These are phyloP conservation scores for Pelagia noctiluca DNA, from an alignment of 30 jellyfish, hydroid and myxozoan genomes.

Conservation along the genomic window DNA sequence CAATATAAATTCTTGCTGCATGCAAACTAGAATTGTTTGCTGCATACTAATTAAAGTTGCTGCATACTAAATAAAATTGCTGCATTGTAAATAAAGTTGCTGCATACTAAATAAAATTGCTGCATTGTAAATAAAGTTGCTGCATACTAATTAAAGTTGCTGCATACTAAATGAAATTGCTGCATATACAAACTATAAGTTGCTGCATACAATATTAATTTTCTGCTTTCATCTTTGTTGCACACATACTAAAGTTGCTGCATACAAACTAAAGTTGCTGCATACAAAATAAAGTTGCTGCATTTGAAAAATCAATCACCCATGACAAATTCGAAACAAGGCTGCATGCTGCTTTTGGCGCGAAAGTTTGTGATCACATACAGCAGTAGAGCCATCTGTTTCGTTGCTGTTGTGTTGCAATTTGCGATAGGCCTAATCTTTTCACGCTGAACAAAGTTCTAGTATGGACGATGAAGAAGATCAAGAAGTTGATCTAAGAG, in stretches of 20 bases:
- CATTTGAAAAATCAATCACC: neutral
- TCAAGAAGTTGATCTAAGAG: neutral
- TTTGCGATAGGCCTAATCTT: neutral
- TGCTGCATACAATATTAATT: neutral
- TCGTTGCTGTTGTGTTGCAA: neutral
- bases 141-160: neutral
- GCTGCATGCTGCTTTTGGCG: conserved; percentile 2
- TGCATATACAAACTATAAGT: neutral
- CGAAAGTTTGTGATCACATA: neutral
- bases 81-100: neutral
- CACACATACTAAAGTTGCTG: neutral
- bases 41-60: neutral
- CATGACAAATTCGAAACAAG: neutral
- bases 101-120: neutral
- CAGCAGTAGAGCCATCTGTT: conserved; percentile 4
- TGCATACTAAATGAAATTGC: neutral
- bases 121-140: neutral
- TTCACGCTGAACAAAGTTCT: neutral
- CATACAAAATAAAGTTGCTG: neutral
- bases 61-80: neutral
- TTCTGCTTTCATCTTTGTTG: neutral
- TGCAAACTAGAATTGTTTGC: neutral
- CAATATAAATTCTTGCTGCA: neutral
- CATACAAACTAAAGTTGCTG: neutral
- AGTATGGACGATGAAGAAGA: neutral